Conservation (phyloP, 2,888 invertebrate genomes). For the Lobophora halterata region DNA sequence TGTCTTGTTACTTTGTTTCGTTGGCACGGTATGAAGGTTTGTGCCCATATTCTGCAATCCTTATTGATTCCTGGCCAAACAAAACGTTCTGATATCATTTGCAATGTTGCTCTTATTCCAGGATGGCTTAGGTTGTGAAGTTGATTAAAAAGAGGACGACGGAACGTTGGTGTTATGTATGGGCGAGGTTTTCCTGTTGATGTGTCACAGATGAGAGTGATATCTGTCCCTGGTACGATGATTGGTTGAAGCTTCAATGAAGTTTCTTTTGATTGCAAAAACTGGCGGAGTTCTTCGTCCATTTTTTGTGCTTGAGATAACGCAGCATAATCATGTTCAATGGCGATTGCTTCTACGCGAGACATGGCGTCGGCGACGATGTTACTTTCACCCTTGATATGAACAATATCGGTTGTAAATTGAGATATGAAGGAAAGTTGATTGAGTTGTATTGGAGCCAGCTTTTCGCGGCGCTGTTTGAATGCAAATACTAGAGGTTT, state of each 20-base stretch:
- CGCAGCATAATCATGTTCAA: slow-evolving; percentile 13
- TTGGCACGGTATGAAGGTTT: slow-evolving; percentile 37
- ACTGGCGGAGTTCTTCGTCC: slow-evolving; percentile 23
- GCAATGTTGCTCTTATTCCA: slow-evolving; percentile 20
- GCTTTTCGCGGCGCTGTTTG: slow-evolving; percentile 34
- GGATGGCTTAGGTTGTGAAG: slow-evolving; percentile 33
- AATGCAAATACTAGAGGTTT: slow-evolving; percentile 50
- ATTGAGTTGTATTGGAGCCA: slow-evolving; percentile 43
- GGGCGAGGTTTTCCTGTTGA: slow-evolving; percentile 25
- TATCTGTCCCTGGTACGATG: slow-evolving; percentile 10
- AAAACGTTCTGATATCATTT: slow-evolving; percentile 33
- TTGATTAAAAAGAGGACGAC: slow-evolving; percentile 26
- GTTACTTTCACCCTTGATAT: slow-evolving; percentile 43
- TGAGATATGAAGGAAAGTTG: slow-evolving; percentile 45
- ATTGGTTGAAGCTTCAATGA: slow-evolving; percentile 22
- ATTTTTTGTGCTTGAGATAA: slow-evolving; percentile 22
- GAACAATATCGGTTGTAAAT: slow-evolving; percentile 44
- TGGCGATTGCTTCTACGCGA: slow-evolving; percentile 29
- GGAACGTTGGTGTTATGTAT: slow-evolving; percentile 20
- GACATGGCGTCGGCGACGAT: slow-evolving; percentile 45
- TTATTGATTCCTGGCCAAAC: slow-evolving; percentile 44
- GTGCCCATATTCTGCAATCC: slow-evolving; percentile 40
- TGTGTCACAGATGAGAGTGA: slow-evolving; percentile 21
- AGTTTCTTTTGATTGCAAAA: slow-evolving; percentile 10
- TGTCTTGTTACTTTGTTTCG: slow-evolving; percentile 41